phyloP scores from a whole-genome alignment of 2,113 vertebrate species.

The Psittacus erithacus region DNA sequence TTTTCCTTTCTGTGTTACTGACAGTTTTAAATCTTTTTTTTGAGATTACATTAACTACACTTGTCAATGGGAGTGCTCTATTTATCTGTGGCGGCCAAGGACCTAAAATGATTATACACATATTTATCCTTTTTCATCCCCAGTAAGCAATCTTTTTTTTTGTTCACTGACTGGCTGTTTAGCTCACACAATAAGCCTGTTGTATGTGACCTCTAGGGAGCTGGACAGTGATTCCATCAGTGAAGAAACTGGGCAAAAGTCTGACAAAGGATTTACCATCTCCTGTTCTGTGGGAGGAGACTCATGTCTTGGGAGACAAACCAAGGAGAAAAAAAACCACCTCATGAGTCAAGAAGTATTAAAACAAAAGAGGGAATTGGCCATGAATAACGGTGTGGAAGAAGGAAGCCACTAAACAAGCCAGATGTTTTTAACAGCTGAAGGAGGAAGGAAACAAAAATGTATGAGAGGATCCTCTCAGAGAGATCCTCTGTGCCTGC shows the following conservation, averaged over 20 bases:
- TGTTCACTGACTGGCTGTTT: neutral
- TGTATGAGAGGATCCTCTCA: neutral
- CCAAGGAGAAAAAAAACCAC: neutral
- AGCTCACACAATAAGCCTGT: neutral
- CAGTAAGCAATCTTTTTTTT: neutral
- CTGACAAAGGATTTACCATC: neutral
- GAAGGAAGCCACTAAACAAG: neutral
- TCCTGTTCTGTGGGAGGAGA: neutral
- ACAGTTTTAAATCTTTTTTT: slow-evolving; percentile 34
- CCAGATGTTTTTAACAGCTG: neutral
- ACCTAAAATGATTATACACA: neutral
- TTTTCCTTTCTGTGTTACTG: slow-evolving; percentile 39
- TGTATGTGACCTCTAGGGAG: neutral
- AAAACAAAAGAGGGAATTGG: neutral
- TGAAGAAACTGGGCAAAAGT: neutral
- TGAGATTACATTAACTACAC: neutral
- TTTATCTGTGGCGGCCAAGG: neutral
- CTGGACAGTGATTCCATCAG: neutral
- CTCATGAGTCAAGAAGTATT: neutral
- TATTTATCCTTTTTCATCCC: neutral
- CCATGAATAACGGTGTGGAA: neutral
- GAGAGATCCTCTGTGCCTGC: neutral
- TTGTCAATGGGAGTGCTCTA: neutral
- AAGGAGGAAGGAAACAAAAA: neutral
- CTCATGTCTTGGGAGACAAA: neutral